Conservation (phyloP, 2,797 vertebrate genomes). For the Odontamblyopus rebecca region DNA sequence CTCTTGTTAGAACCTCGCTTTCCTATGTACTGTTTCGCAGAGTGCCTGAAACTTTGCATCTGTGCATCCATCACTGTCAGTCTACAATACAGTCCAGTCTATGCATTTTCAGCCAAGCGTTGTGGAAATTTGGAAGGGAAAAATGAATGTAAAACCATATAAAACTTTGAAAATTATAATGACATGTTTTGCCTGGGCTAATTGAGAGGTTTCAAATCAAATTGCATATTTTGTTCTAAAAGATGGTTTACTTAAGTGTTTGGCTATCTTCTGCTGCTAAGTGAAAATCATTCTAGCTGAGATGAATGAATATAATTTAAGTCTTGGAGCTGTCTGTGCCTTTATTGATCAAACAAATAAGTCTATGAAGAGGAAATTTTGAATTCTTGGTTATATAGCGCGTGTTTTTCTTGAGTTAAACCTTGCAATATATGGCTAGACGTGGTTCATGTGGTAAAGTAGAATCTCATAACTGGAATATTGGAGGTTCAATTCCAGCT, state of each 20-base stretch:
- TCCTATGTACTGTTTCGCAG: conserved; percentile 19
- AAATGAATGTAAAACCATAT: neutral
- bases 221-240: conserved; percentile 8
- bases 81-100: neutral
- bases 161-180: conserved; percentile 5
- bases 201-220: conserved; percentile 7
- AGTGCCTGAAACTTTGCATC: conserved; percentile 15
- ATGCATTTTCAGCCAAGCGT: neutral
- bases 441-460: neutral
- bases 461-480: neutral
- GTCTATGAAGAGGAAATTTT: neutral
- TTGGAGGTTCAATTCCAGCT: neutral
- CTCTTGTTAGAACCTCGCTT: conserved; percentile 27
- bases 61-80: conserved; percentile 21
- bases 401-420: too few relatives aligned
- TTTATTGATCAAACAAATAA: conserved; percentile 2
- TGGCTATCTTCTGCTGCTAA: neutral
- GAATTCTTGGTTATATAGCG: too few relatives aligned
- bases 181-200: conserved; percentile 8
- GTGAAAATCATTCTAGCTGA: neutral
- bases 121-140: neutral
- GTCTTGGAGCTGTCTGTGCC: neutral
- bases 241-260: conserved; percentile 5
- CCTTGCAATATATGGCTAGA: neutral
- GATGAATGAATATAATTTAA: conserved; percentile 5